Evolutionary conservation across 2,888 invertebrate genomes (phyloP).

Genomic region (Augochlorella aurata): DNA sequence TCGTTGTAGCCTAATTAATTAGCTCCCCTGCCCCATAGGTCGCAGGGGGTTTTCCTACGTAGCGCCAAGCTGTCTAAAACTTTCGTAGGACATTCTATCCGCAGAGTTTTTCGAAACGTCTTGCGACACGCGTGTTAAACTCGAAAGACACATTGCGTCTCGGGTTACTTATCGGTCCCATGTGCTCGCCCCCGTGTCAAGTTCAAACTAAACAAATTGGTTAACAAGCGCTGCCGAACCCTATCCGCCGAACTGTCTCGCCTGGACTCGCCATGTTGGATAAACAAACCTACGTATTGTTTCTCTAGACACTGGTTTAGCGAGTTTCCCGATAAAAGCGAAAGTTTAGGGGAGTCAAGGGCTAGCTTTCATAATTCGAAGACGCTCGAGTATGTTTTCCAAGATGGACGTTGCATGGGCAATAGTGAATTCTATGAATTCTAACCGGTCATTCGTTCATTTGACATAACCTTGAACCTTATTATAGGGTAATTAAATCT

Average conservation of each 20-base stretch:
- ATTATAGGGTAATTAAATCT: no score
- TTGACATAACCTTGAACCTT: no score
- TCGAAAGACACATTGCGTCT: slow-evolving; percentile 52
- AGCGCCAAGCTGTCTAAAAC: slow-evolving; percentile 75
- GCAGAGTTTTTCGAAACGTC: slow-evolving; percentile 54
- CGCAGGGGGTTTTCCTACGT: slow-evolving; percentile 43
- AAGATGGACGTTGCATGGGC: not conserved
- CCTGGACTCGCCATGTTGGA: slow-evolving; percentile 21
- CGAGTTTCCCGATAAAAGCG: not conserved
- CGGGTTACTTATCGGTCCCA: slow-evolving; percentile 70
- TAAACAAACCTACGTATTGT: slow-evolving; percentile 43
- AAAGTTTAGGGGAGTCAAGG: not conserved
- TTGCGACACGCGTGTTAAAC: slow-evolving; percentile 57
- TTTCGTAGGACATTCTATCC: slow-evolving; percentile 36
- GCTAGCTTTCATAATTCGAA: not conserved
- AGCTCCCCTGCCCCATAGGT: not conserved
- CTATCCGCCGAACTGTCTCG: slow-evolving; percentile 48
- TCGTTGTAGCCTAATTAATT: slow-evolving; percentile 36
- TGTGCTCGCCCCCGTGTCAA: slow-evolving; percentile 67
- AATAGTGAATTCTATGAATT: no score
- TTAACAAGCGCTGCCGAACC: slow-evolving; percentile 57
- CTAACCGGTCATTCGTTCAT: no score
- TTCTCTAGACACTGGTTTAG: slow-evolving; percentile 13
- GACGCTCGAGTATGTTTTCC: not conserved
- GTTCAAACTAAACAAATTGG: slow-evolving; percentile 77